These are phyloP conservation scores for Papilio helenus DNA, from an alignment of 1,140 invertebrate genomes.

Conservation along the genomic window DNA sequence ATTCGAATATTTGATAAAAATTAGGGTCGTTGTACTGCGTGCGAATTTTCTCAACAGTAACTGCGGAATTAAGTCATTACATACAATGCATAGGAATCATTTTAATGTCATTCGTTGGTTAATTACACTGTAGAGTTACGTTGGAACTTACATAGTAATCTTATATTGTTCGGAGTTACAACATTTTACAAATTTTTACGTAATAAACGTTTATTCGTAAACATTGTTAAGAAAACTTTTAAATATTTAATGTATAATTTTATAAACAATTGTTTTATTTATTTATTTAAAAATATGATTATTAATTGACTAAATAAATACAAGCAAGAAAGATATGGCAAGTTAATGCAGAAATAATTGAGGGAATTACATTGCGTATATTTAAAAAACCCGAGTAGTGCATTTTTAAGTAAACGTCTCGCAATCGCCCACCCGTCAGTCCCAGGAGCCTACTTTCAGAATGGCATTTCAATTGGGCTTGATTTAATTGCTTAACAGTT, in stretches of 20 bases:
- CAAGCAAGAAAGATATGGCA: background rate
- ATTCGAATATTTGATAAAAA: background rate
- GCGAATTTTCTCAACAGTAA: slow-evolving; percentile 4
- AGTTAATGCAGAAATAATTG: background rate
- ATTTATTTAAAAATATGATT: no score
- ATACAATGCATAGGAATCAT: slow-evolving; percentile 17
- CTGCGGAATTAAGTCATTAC: slow-evolving; percentile 18
- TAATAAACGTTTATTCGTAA: no score
- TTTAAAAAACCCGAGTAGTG: background rate
- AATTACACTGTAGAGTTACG: background rate
- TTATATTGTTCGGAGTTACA: background rate
- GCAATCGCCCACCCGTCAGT: background rate
- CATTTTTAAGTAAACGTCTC: background rate
- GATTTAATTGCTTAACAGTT: slow-evolving; percentile 34
- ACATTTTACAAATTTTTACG: no score
- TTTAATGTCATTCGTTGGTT: slow-evolving; percentile 1
- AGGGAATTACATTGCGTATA: background rate
- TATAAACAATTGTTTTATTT: no score
- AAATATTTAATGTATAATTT: no score
- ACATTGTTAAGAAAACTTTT: no score
- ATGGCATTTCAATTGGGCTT: slow-evolving; percentile 33
- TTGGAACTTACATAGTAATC: background rate
- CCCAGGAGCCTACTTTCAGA: slow-evolving; percentile 27
- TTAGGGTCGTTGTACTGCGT: slow-evolving; percentile 5
- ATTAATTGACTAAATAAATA: background rate